Conservation (phyloP, 2,888 invertebrate species). For the Parnassius apollo region DNA sequence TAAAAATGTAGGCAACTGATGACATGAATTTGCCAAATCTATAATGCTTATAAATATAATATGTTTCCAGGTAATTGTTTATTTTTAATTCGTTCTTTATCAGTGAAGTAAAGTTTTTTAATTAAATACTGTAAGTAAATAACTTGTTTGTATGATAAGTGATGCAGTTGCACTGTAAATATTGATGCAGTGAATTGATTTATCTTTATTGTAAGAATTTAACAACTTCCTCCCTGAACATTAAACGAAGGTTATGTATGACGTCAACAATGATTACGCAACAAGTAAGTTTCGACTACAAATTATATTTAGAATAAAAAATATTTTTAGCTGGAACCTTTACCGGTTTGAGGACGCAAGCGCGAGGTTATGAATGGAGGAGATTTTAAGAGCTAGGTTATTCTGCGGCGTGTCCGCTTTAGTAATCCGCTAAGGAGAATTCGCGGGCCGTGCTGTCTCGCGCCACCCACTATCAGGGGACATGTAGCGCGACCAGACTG, state of each 20-base stretch:
- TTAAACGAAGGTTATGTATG: conserved; percentile 1
- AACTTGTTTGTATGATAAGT: background rate
- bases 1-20: too few species aligned
- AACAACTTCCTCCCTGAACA: too few species aligned
- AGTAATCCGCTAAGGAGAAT: conserved; percentile 37
- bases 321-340: conserved; percentile 23
- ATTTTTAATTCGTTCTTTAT: background rate
- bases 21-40: too few species aligned
- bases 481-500: conserved; percentile 19
- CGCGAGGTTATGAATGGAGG: conserved; percentile 26
- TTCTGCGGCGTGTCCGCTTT: conserved; percentile 39
- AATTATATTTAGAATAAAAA: conserved; percentile 17
- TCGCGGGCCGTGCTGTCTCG: conserved; percentile 27
- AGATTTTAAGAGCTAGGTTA: conserved; percentile 29
- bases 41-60: too few species aligned
- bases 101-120: background rate
- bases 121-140: background rate
- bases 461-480: conserved; percentile 30
- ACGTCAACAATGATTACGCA: conserved; percentile 6
- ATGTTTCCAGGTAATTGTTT: too few species aligned
- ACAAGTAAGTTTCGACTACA: conserved; percentile 9
- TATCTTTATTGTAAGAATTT: too few species aligned
- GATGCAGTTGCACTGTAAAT: background rate
- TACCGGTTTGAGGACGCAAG: conserved; percentile 21
- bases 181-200: background rate